These are phyloP conservation scores for Smittia aterrima DNA, from an alignment of 2,888 invertebrate species.

Conservation along the genomic window DNA sequence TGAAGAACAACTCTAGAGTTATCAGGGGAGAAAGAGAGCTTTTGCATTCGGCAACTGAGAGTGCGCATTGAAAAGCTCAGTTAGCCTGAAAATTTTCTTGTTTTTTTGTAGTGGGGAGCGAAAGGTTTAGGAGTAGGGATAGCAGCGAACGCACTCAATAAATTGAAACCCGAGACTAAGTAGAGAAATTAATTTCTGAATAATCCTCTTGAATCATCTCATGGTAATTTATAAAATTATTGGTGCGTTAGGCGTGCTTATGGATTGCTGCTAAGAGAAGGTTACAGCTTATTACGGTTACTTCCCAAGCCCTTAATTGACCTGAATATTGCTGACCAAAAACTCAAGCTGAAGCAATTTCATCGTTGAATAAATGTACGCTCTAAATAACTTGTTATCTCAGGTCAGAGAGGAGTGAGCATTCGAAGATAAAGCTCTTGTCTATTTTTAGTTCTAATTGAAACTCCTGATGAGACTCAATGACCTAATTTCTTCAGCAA, in stretches of 20 bases:
- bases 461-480: background rate
- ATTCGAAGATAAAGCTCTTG: too few relatives aligned
- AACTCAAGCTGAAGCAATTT: too few relatives aligned
- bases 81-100: background rate
- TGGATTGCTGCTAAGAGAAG: too few relatives aligned
- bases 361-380: too few relatives aligned
- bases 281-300: too few relatives aligned
- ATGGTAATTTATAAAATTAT: background rate
- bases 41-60: background rate
- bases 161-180: constrained; percentile 1
- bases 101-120: background rate
- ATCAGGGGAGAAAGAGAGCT: background rate
- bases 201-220: background rate
- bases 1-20: background rate
- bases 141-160: background rate
- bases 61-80: background rate
- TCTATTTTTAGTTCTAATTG: background rate
- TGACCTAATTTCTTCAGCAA: background rate
- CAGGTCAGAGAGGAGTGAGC: too few relatives aligned
- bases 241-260: background rate
- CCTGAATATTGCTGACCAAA: too few relatives aligned
- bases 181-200: constrained; percentile 20
- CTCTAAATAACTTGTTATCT: too few relatives aligned
- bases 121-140: background rate
- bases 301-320: too few relatives aligned